These are phyloP conservation scores for Chamaetylas fuelleborni DNA, from an alignment of 2,113 vertebrate genomes.

Conservation along the genomic window DNA sequence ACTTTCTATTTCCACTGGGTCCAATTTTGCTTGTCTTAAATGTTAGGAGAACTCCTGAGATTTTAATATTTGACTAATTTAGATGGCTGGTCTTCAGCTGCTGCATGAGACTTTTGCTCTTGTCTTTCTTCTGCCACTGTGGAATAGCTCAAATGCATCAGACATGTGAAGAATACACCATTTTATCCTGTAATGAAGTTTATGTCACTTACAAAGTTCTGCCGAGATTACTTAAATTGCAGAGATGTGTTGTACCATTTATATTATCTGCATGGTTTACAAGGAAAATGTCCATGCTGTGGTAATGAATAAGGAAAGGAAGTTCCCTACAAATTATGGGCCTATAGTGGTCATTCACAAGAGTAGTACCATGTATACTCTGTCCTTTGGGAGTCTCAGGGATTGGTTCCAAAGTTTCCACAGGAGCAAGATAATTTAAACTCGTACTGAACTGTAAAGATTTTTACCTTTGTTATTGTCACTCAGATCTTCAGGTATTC, in stretches of 20 bases:
- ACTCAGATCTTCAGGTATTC: not conserved
- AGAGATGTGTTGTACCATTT: not conserved
- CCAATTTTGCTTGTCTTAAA: not conserved
- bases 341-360: not conserved
- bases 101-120: not conserved
- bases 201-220: not conserved
- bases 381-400: not conserved
- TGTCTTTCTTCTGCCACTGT: not conserved
- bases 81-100: not conserved
- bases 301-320: not conserved
- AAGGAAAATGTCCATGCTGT: not conserved
- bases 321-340: not conserved
- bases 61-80: not conserved
- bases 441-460: not conserved
- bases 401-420: not conserved
- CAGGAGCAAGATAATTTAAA: not conserved
- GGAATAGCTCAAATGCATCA: not conserved
- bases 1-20: not conserved
- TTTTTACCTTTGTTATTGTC: not conserved
- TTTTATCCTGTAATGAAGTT: not conserved
- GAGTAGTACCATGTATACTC: fast-evolving
- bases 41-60: not conserved
- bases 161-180: not conserved
- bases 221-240: not conserved
- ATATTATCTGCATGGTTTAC: not conserved